A percentile compares a stretch with the other conserved stretches of the same genome.
phyloP scores from a whole-genome alignment of 2,113 vertebrate genomes.

The Chiloscyllium plagiosum region DNA sequence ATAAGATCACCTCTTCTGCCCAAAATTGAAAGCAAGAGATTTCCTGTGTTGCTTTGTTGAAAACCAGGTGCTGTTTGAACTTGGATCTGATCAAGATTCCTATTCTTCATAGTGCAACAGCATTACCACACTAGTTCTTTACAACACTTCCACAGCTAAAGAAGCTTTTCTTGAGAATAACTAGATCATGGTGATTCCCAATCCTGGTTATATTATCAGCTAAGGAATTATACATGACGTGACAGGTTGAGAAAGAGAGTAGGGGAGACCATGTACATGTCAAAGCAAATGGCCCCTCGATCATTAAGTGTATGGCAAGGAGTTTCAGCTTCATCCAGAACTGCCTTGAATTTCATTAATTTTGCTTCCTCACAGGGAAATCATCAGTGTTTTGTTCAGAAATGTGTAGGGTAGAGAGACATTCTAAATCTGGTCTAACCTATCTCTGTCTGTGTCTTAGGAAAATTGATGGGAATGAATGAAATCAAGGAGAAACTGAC shows the following conservation, averaged over 20 bases:
- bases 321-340: neutral
- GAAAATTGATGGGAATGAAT: constrained; percentile 94
- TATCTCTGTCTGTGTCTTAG: constrained; percentile 48
- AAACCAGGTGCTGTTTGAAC: no score
- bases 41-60: no score
- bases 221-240: neutral
- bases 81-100: neutral
- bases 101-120: neutral
- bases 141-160: neutral
- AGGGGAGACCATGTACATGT: neutral
- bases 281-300: neutral
- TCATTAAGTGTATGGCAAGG: neutral
- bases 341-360: neutral
- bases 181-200: neutral
- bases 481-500: constrained; percentile 85
- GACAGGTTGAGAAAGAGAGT: neutral
- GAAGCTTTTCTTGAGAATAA: no score
- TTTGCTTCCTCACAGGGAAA: neutral
- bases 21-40: neutral
- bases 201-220: neutral
- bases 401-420: neutral
- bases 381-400: neutral
- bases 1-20: neutral
- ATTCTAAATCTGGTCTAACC: neutral
- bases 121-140: neutral